Base-by-base conservation (phyloP, 2,113 vertebrate genomes). In the Cynoglossus semilaevis region DNA sequence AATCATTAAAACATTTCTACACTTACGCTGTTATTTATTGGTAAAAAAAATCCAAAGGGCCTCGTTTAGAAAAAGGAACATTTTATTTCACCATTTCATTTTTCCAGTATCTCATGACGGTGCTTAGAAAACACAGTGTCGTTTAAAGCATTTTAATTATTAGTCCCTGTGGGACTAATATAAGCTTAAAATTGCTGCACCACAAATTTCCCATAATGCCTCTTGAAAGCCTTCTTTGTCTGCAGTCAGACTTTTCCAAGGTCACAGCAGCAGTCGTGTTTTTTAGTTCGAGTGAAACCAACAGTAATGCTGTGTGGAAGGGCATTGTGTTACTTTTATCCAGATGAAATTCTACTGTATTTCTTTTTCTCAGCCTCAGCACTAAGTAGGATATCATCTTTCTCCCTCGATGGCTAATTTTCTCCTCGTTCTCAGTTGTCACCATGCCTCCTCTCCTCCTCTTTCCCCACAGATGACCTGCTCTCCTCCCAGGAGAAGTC, bases 401-500 rank as follows among this genome's bases (percentile, higher is more conserved):
- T 22, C 12, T 19, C 14, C 19, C 47, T 55, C 14, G 35, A n/a
- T 16, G 1, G 43, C 13, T 41, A 12, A 1, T n/a, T 38, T n/a
- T 6, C 4, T 7, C 7, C 29, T 34, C 17, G 1, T 14, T 40
- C 19, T 35, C 41, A 2, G 15, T 8, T 18, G 34, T 44, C 42
- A 44, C 49, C 42, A n/a, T 40, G 45, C 34, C 53, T 52, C 38
- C 47, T 18, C 63, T 71, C 5, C 18, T 61, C 19, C 41, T 41
- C 48, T 55, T 59, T 59, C 18, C 49, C 49, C 34, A 44, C 87
- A 96, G 94, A 96, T 76, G 94, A 96, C 47, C 60, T 95, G 79
- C 56, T 94, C 0, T 94, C 94, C 15, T 95, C 93, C 34, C 95
- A 96, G 85, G 95, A 99, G 72, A 97, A 97, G 79, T 91, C 94